Evolutionary conservation across 2,113 vertebrate species (phyloP), one percentile per base, ranked within the genome.

Genomic region (Strix uralensis): DNA sequence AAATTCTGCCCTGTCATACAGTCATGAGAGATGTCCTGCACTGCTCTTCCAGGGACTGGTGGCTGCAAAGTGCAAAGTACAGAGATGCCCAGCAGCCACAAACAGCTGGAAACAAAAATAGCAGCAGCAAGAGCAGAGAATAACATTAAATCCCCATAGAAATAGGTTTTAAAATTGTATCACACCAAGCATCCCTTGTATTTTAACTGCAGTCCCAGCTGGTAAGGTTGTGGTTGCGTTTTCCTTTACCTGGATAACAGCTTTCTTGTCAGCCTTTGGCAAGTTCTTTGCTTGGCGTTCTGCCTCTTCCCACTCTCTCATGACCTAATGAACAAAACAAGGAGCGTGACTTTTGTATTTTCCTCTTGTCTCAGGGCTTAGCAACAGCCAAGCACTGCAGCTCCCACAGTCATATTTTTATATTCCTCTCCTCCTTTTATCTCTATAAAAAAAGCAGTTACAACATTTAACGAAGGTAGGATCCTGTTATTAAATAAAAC

Each of bases 291-390:
- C 99, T 96, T 99, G 98, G 77, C 98, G 98, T 96, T 99, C 99
- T 3, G 99, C 99, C 80, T 99, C 99, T 79, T 99, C 99, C 99
- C 99, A 99, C 97, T 99, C 99, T 82, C 99, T 99, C 99, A 99
- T 99, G 97, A 99, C 99, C 99, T 99, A 95, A 92, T 1, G 58
- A 91, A 74, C 26, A 94, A 79, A 90, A 78, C 36, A 81, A 63
- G 29, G 47, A 93, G 26, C 1, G 5, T 89, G 71, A 95, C 57
- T 93, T 93, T 66, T 7, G 1, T 42, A 61, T 93, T 96, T 79
- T 79, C 54, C 63, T 84, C 49, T 73, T 30, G n/a, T 95, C 70
- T 89, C 72, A 57, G 30, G 13, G 21, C 61, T 92, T 85, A 94
- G 54, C 54, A 82, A 62, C n/a, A 88, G 61, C 29, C 29, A 92